Conservation (phyloP, 2,888 invertebrate species). For the Polyploca ridens region DNA sequence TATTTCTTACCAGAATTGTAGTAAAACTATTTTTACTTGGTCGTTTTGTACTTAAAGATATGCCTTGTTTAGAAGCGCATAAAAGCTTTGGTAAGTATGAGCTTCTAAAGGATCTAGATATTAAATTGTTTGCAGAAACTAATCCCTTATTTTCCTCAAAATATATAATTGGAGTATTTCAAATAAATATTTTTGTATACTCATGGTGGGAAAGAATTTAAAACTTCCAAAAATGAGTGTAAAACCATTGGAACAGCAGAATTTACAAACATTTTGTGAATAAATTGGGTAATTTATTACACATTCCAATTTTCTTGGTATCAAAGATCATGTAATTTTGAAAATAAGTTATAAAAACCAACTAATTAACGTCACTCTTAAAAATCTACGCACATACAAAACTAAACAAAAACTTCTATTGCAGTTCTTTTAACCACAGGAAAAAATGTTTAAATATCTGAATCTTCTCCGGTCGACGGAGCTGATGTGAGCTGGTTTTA, state of each 20-base stretch:
- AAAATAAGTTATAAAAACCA: neutral
- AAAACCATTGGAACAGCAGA: neutral
- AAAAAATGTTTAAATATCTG: conserved; percentile 10
- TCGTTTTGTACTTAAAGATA: too few species aligned
- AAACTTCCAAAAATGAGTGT: neutral
- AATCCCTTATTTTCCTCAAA: neutral
- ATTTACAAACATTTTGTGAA: neutral
- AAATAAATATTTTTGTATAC: neutral
- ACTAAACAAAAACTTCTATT: neutral
- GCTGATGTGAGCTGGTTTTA: conserved; percentile 44
- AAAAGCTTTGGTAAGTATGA: too few species aligned
- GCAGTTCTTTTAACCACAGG: neutral
- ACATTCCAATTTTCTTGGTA: neutral
- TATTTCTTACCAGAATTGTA: too few species aligned
- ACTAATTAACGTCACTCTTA: neutral
- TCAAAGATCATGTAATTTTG: neutral
- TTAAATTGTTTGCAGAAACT: too few species aligned
- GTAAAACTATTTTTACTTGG: too few species aligned
- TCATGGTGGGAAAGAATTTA: neutral
- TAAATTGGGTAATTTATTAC: neutral
- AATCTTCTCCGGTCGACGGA: conserved; percentile 16
- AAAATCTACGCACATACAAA: neutral
- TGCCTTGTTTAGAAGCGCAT: too few species aligned
- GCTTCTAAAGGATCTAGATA: too few species aligned
- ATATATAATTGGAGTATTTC: neutral